Evolutionary conservation across 2,888 invertebrate genomes (phyloP).

Genomic region (Dynastes tityus): DNA sequence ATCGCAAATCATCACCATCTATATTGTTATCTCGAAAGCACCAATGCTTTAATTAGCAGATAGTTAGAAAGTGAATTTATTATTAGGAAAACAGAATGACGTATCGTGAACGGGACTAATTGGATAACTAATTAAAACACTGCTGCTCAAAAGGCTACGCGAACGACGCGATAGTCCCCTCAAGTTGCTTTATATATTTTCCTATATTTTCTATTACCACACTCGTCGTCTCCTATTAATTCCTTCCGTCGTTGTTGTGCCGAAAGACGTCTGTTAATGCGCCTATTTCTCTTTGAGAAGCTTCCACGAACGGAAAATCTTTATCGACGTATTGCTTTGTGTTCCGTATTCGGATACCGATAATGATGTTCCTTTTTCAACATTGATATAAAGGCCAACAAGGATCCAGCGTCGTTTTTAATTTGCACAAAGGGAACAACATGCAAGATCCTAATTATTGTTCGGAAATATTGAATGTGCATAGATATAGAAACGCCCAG

Average conservation of each 20-base stretch:
- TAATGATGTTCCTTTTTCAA: conserved; percentile 24
- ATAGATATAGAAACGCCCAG: no score
- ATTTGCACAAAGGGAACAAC: no score
- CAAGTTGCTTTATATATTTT: neutral
- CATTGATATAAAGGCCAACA: no score
- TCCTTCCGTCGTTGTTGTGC: neutral
- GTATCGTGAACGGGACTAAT: conserved; percentile 39
- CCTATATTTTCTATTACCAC: no score
- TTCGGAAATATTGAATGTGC: no score
- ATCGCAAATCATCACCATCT: no score
- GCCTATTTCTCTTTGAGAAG: neutral
- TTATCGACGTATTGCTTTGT: conserved; percentile 11
- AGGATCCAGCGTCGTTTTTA: no score
- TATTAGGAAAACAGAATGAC: conserved; percentile 30
- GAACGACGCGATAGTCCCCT: neutral
- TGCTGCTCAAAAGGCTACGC: neutral
- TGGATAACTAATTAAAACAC: conserved; percentile 46
- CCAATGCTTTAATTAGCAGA: conserved; percentile 37
- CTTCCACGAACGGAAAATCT: neutral
- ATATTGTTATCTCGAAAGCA: neutral
- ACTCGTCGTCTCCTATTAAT: no score
- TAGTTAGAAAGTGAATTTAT: conserved; percentile 42
- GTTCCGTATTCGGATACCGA: conserved; percentile 11
- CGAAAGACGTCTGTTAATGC: no score
- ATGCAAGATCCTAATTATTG: no score